Evolutionary conservation across 2,797 vertebrate species (phyloP).

Genomic region (Poeciliopsis gracilis): DNA sequence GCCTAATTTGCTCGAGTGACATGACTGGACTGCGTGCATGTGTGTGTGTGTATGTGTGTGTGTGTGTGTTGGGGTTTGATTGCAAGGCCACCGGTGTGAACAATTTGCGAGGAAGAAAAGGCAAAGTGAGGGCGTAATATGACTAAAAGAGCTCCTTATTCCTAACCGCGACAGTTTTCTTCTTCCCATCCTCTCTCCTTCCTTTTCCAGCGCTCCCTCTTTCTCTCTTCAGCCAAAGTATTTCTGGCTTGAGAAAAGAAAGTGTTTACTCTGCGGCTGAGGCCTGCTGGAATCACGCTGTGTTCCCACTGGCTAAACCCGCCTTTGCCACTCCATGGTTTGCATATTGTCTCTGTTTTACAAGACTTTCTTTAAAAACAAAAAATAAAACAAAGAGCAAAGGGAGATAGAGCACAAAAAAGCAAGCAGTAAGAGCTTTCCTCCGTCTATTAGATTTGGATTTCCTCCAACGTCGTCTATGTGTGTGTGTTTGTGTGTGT

Average conservation of each 20-base stretch:
- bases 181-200: conserved; percentile 41
- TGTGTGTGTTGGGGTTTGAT: conserved; percentile 40
- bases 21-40: conserved; percentile 38
- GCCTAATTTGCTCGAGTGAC: conserved; percentile 79
- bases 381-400: conserved; percentile 59
- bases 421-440: conserved; percentile 40
- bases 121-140: conserved; percentile 20
- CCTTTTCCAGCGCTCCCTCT: conserved; percentile 54
- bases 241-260: conserved; percentile 85
- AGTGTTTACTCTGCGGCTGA: conserved; percentile 84
- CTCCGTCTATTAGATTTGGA: conserved; percentile 59
- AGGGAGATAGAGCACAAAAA: conserved; percentile 52
- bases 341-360: conserved; percentile 83
- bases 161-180: conserved; percentile 48
- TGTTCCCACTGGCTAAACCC: conserved; percentile 83
- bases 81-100: conserved; percentile 51
- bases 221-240: conserved; percentile 80
- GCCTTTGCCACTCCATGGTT: conserved; percentile 82
- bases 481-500: conserved; percentile 16
- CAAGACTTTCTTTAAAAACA: conserved; percentile 62
- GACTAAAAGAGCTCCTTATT: conserved; percentile 31
- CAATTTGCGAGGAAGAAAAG: conserved; percentile 41
- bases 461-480: conserved; percentile 48
- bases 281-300: conserved; percentile 80
- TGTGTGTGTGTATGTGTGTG: conserved; percentile 20